phyloP scores from a whole-genome alignment of 2,113 vertebrate species.

The Acrocephalus arundinaceus region DNA sequence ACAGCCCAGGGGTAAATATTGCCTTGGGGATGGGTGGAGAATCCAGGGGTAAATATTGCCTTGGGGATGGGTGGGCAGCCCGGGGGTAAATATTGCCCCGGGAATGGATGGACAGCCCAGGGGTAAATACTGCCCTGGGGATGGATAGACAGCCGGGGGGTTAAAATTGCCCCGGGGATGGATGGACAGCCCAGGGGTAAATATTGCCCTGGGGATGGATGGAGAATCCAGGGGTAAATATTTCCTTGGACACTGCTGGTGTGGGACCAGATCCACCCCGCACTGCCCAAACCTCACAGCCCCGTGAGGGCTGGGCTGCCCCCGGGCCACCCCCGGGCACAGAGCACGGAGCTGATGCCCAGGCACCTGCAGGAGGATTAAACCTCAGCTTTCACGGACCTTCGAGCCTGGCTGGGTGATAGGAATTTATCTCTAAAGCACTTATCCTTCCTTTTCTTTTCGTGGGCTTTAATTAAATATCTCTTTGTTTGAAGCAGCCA shows the following conservation, averaged over 20 bases:
- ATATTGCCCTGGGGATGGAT: too few species aligned
- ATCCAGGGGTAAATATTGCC: too few species aligned
- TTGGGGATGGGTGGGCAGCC: too few species aligned
- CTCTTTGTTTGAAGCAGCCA: conserved; percentile 64
- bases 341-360: neutral
- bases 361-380: neutral
- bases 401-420: neutral
- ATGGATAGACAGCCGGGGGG: too few species aligned
- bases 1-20: neutral
- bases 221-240: too few species aligned
- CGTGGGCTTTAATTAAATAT: conserved; percentile 33
- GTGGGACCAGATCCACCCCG: fast-evolving
- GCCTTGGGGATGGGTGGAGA: too few species aligned
- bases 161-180: too few species aligned
- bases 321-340: neutral
- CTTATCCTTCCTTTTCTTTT: conserved; percentile 32
- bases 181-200: too few species aligned
- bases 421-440: conserved; percentile 8
- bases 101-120: neutral
- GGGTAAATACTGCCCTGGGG: neutral
- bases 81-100: too few species aligned
- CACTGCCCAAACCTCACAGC: fast-evolving
- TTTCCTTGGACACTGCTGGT: fast-evolving
- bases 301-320: neutral
- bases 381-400: neutral